These are phyloP conservation scores for Julus scanicus DNA, from an alignment of 2,888 invertebrate species.

Conservation along the genomic window DNA sequence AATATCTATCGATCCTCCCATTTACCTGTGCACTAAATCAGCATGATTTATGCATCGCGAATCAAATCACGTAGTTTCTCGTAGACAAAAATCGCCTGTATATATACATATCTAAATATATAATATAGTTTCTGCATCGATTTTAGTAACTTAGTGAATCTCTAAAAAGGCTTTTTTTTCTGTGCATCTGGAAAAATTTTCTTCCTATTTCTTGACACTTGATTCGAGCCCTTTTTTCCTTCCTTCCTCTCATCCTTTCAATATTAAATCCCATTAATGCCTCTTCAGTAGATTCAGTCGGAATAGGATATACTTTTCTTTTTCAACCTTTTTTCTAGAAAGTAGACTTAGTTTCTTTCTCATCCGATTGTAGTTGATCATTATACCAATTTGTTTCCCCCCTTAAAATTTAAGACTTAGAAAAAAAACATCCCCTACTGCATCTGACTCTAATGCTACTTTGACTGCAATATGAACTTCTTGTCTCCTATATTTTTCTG, in stretches of 20 bases:
- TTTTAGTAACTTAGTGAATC: slow-evolving; percentile 48
- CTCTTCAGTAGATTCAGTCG: slow-evolving; percentile 33
- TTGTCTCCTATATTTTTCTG: slow-evolving; percentile 32
- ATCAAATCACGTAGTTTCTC: slow-evolving; percentile 51
- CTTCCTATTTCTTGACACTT: slow-evolving; percentile 48
- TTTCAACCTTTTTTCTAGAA: background rate
- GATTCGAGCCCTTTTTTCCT: slow-evolving; percentile 25
- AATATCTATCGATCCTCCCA: slow-evolving; percentile 47
- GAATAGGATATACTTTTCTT: slow-evolving; percentile 6
- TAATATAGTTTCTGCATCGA: slow-evolving; percentile 48
- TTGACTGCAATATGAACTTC: slow-evolving; percentile 33
- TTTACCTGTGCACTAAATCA: slow-evolving; percentile 49
- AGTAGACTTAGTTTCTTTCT: slow-evolving; percentile 33
- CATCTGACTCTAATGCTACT: slow-evolving; percentile 33
- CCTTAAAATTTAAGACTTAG: slow-evolving; percentile 18
- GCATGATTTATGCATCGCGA: slow-evolving; percentile 48
- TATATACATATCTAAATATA: slow-evolving; percentile 45
- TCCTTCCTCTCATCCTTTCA: slow-evolving; percentile 40
- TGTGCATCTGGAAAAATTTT: slow-evolving; percentile 46
- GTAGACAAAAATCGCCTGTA: slow-evolving; percentile 50
- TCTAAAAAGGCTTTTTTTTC: slow-evolving; percentile 39
- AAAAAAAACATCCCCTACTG: slow-evolving; percentile 30
- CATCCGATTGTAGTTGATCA: slow-evolving; percentile 33
- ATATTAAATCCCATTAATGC: slow-evolving; percentile 33
- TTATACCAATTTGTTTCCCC: slow-evolving; percentile 33